Base-by-base conservation (phyloP, 1,140 invertebrate genomes). In the Cydia pomonella region DNA sequence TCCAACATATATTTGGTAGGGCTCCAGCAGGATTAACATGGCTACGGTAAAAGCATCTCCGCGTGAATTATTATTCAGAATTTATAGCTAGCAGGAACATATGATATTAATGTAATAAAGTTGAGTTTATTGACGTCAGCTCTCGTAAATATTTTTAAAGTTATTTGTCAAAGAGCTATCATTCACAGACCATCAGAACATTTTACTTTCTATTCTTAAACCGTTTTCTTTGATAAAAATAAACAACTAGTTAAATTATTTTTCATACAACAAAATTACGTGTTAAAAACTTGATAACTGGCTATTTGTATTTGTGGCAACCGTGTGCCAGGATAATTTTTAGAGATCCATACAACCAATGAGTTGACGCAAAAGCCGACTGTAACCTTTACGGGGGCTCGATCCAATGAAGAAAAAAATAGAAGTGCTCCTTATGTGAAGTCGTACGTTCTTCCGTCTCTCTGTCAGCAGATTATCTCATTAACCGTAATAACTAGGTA, bases 41-140 rank as follows among this genome's bases (percentile, higher is more conserved):
- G 12, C 12, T 41, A 41, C 38, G 38, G 38, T 41, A 41, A 41
- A 41, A 41, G 12, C 38, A 33, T 33, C 29, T 33, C 3, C 29
- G 6, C 6, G 6, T 33, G 29, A 33, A 33, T 33, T 6, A 33
- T 33, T 33, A 33, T 33, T 72, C 41, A 53, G 21, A 47, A 27
- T 59, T 59, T 21, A 23, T 18, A 53, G 41, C 41, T 4, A 73
- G 21, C 44, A 50, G 21, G 47, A 23, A 73, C 41, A 12, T 72
- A 72, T 69, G n/a, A 10, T 69, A 38, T 69, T 21, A 69, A 69
- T 33, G 16, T 69, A 69, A 38, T 69, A 69, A 38, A 69, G 12
- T 69, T 33, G 27, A 38, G 27, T 64, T 69, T 38, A 12, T 69
- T 69, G 64, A 33, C 64, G 64, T 41, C 29, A 33, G 64, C 12